Evolutionary conservation across 1,140 invertebrate genomes (phyloP).

Genomic region (Leptinotarsa texana): DNA sequence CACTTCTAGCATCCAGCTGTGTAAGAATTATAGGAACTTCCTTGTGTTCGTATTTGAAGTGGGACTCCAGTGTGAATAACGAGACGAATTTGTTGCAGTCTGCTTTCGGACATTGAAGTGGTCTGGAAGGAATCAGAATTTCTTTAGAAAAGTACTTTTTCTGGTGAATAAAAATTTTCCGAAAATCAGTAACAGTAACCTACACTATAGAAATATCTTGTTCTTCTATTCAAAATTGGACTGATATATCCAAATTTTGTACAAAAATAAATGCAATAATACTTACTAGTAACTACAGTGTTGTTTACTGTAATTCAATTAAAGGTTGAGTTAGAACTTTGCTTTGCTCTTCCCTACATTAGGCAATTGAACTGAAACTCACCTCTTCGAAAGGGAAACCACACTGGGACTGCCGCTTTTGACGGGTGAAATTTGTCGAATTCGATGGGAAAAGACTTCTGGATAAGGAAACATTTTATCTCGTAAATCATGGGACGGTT

Average conservation of each 20-base stretch:
- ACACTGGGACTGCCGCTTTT: not conserved
- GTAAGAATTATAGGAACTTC: constrained; percentile 44
- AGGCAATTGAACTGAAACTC: too few relatives aligned
- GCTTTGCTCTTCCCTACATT: too few relatives aligned
- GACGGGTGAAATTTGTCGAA: not conserved
- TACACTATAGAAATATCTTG: too few relatives aligned
- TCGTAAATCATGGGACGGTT: not conserved
- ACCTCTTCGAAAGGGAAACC: too few relatives aligned
- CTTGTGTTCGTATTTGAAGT: constrained; percentile 50
- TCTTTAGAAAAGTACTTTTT: not conserved
- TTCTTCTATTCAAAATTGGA: too few relatives aligned
- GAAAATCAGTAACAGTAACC: not conserved
- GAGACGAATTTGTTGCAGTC: constrained; percentile 47
- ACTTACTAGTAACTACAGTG: too few relatives aligned
- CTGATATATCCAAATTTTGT: too few relatives aligned
- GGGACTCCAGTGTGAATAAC: constrained; percentile 41
- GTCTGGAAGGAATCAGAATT: not conserved
- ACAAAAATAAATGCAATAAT: too few relatives aligned
- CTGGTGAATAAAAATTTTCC: not conserved
- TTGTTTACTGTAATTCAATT: too few relatives aligned
- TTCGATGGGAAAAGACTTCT: not conserved
- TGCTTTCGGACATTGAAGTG: constrained; percentile 43
- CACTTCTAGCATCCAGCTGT: constrained; percentile 57
- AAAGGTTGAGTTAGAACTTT: too few relatives aligned
- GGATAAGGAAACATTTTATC: not conserved